Percentiles rank a stretch among this genome's conserved stretches.
These are phyloP conservation scores for Listronotus bonariensis DNA, from an alignment of 1,140 invertebrate species.

Conservation along the genomic window DNA sequence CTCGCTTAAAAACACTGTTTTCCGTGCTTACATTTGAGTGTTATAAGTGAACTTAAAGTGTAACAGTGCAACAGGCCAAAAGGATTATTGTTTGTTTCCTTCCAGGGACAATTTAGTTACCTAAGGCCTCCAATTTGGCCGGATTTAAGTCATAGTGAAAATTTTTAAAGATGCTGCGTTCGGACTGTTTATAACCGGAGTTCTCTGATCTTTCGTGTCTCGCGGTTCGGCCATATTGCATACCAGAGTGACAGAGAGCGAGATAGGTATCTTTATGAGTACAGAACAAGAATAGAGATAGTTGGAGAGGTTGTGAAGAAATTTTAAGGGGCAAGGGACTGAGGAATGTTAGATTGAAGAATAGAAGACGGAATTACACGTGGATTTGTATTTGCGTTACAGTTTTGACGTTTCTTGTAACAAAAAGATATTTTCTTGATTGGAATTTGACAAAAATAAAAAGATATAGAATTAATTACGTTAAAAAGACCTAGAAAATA, in stretches of 20 bases:
- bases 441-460: background rate
- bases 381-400: conserved; percentile 5
- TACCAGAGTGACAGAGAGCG: conserved; percentile 57
- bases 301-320: conserved; percentile 35
- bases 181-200: conserved; percentile 29
- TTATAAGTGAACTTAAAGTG: background rate
- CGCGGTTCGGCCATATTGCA: conserved; percentile 55
- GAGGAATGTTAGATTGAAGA: conserved; percentile 53
- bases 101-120: background rate
- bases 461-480: conserved; percentile 6
- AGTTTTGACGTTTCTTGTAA: conserved; percentile 18
- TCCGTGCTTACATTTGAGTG: background rate
- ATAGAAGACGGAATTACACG: conserved; percentile 26
- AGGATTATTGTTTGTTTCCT: too few relatives aligned
- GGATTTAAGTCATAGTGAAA: conserved; percentile 24
- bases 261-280: conserved; percentile 37
- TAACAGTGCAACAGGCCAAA: too few relatives aligned
- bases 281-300: conserved; percentile 47
- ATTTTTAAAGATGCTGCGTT: conserved; percentile 44
- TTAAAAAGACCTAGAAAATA: too few relatives aligned
- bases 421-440: too few relatives aligned
- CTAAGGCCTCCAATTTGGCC: background rate
- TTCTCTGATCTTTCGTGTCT: conserved; percentile 41
- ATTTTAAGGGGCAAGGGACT: conserved; percentile 51
- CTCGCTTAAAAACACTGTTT: conserved; percentile 1